phyloP scores from a whole-genome alignment of 2,888 invertebrate species.

The Diloba caeruleocephala region DNA sequence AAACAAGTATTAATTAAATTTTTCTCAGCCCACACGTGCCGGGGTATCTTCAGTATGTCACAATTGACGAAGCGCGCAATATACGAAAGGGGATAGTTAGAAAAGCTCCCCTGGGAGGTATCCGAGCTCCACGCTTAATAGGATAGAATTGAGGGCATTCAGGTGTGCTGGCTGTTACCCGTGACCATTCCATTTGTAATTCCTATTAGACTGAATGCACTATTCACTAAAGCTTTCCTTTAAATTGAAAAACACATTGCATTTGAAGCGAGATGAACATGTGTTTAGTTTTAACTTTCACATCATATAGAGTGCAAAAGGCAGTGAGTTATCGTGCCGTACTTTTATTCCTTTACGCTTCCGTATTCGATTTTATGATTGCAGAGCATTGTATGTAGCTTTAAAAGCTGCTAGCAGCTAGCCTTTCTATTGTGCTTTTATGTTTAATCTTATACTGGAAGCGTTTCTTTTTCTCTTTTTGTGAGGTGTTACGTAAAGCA shows the following conservation, averaged over 20 bases:
- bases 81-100: constrained; percentile 50
- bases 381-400: not conserved
- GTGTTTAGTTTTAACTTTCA: constrained; percentile 19
- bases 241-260: constrained; percentile 41
- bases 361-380: constrained; percentile 2
- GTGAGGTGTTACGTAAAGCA: constrained; percentile 31
- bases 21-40: constrained; percentile 18
- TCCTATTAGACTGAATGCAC: constrained; percentile 48
- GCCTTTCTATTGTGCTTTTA: constrained; percentile 3
- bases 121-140: constrained; percentile 61
- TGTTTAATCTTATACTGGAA: constrained; percentile 23
- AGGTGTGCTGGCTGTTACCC: constrained; percentile 54
- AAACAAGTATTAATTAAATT: constrained; percentile 37
- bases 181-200: constrained; percentile 43
- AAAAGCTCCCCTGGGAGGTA: constrained; percentile 63
- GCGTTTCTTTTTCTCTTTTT: constrained; percentile 34
- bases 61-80: constrained; percentile 37
- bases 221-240: constrained; percentile 50
- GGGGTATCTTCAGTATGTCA: constrained; percentile 28
- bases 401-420: constrained; percentile 6
- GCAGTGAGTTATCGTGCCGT: not conserved
- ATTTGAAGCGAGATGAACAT: constrained; percentile 19
- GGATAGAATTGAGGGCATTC: constrained; percentile 67
- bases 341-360: not conserved
- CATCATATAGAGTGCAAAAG: constrained; percentile 6